Evolutionary conservation across 2,888 invertebrate genomes (phyloP).

Genomic region (Eulithis prunata): DNA sequence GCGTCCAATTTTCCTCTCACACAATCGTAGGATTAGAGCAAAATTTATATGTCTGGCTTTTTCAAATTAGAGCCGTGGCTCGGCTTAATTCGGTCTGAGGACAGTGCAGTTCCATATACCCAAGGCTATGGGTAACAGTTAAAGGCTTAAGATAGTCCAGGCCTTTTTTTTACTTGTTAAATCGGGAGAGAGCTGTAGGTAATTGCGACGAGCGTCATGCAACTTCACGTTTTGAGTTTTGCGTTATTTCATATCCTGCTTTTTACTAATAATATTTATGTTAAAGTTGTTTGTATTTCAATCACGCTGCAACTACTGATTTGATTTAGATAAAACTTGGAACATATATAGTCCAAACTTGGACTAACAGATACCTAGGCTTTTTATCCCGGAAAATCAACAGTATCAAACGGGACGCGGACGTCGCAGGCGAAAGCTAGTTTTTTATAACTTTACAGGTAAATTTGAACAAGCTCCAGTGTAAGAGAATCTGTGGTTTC

Average conservation of each 20-base stretch:
- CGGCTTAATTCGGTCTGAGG: constrained; percentile 70
- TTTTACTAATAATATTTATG: too few species aligned
- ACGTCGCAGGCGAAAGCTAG: too few species aligned
- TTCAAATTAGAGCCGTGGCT: constrained; percentile 74
- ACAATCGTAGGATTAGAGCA: constrained; percentile 77
- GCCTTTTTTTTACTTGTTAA: constrained; percentile 11
- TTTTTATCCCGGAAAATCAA: too few species aligned
- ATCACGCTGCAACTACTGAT: too few species aligned
- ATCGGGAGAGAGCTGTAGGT: neutral
- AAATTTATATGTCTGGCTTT: constrained; percentile 83
- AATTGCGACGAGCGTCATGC: neutral
- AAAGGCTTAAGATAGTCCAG: constrained; percentile 32
- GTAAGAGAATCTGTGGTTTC: constrained; percentile 12
- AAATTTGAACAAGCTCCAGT: neutral
- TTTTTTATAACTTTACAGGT: too few species aligned
- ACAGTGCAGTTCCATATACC: constrained; percentile 62
- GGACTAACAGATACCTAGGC: too few species aligned
- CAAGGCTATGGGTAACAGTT: constrained; percentile 55
- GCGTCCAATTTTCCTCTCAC: constrained; percentile 76
- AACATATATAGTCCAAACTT: too few species aligned
- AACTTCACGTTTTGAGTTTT: too few species aligned
- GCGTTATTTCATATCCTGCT: too few species aligned
- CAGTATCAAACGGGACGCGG: too few species aligned
- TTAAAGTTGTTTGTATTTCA: too few species aligned
- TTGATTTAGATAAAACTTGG: too few species aligned